Percentiles rank a stretch among this genome's conserved stretches.
Evolutionary conservation across 2,113 vertebrate genomes (phyloP).

Genomic region (Trichomycterus rosablanca): DNA sequence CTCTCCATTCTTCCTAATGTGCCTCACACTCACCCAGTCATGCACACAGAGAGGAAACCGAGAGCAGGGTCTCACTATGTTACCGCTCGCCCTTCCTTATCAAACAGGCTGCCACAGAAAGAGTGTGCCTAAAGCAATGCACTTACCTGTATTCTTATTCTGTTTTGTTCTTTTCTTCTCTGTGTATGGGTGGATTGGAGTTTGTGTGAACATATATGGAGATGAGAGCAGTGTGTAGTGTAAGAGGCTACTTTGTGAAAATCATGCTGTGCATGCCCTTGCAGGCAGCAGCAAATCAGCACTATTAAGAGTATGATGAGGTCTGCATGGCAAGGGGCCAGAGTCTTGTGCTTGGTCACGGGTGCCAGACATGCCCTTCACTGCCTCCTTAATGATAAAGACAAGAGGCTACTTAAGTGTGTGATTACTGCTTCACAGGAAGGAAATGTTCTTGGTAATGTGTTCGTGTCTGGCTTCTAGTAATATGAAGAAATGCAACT

Average conservation of each 20-base stretch:
- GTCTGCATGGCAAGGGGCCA: conserved; percentile 34
- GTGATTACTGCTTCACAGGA: conserved; percentile 34
- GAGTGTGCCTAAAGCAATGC: conserved; percentile 4
- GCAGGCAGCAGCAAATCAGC: conserved; percentile 67
- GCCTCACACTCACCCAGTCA: conserved; percentile 74
- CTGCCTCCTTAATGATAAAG: conserved; percentile 41
- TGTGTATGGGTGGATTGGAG: conserved; percentile 11
- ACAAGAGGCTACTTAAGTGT: conserved; percentile 47
- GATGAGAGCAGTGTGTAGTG: conserved; percentile 30
- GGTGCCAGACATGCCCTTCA: conserved; percentile 40
- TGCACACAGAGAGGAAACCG: conserved; percentile 86
- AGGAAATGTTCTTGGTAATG: conserved; percentile 25
- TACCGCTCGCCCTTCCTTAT: conserved; percentile 46
- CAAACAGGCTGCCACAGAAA: conserved; percentile 13
- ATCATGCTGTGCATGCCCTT: conserved; percentile 80
- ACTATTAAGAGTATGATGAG: conserved; percentile 53
- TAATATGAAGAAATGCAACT: conserved; percentile 40
- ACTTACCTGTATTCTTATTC: conserved; percentile 11
- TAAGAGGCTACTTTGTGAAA: conserved; percentile 70
- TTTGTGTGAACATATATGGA: conserved; percentile 19
- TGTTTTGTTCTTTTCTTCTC: background rate
- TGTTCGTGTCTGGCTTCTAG: conserved; percentile 26
- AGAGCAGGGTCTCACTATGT: conserved; percentile 82
- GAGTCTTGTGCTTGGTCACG: conserved; percentile 40
- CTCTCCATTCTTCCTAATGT: conserved; percentile 54